Evolutionary conservation across 2,113 vertebrate species (phyloP), one percentile per base, ranked within the genome.

Genomic region (Lampris incognitus): DNA sequence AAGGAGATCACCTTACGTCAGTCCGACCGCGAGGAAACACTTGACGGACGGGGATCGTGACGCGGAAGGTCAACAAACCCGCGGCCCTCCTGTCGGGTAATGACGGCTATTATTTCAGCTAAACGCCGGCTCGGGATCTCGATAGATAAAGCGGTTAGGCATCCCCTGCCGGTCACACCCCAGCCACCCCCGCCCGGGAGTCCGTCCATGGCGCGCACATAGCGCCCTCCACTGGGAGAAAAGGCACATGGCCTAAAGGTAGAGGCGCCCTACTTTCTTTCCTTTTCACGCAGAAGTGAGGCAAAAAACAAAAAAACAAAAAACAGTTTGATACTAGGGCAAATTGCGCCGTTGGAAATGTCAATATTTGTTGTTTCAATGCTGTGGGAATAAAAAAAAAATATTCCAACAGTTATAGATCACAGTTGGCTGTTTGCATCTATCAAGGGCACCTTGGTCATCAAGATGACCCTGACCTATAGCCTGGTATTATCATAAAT

Each of bases 221-320:
- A 74, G 85, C 78, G 69, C 90, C 92, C 67, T 78, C 89, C 40
- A 6, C 52, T 73, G 92, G 89, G 44, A 48, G 46, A 57, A 62
- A 72, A 7, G 0, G 54, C 44, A 6, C 64, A 78, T 24, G 78
- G 83, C 24, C 24, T 24, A 24, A 24, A 24, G 24, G 24, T 24
- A 0, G 24, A 24, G 24, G 24, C 24, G 24, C 24, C 24, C 24
- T 24, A 24, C 24, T 9, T 63, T 55, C n/a, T 55, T 55, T 55
- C 13, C 13, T 55, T 55, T 49, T 49, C 9, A 4, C 48, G 24
- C 24, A 24, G 24, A 24, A 24, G 24, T 24, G 24, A 24, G 24
- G 24, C 24, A 24, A 24, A 24, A 24, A 24, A 24, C 24, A 24
- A 24, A 24, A 24, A 24, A 24, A 24, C 24, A 24, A 24, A 24